phyloP scores from a whole-genome alignment of 53 echinoderm and acorn worm species.

The Luidia sarsii region DNA sequence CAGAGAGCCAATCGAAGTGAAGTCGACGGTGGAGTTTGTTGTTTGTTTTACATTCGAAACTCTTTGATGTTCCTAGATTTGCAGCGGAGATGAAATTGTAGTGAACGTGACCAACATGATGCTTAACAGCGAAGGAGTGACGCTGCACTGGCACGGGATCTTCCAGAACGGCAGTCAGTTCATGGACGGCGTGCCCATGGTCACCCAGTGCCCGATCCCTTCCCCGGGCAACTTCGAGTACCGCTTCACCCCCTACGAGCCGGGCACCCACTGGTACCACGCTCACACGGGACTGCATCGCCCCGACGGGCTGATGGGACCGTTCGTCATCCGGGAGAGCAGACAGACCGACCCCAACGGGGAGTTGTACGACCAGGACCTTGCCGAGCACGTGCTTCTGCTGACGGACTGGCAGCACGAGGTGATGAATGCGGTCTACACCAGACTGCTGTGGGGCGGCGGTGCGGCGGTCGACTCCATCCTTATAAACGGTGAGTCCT shows the following conservation, averaged over 20 bases:
- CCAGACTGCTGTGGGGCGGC: conserved; percentile 1
- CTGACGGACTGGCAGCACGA: conserved; percentile 45
- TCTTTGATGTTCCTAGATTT: conserved; percentile 39
- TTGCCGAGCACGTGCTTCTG: conserved; percentile 10
- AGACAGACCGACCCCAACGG: neutral
- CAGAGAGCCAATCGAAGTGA: too few relatives aligned
- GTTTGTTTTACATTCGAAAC: neutral
- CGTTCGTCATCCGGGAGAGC: conserved; percentile 38
- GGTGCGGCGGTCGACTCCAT: conserved; percentile 8
- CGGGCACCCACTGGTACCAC: conserved; percentile 49
- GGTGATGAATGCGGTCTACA: neutral
- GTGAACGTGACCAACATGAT: conserved; percentile 34
- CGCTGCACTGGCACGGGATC: conserved; percentile 53
- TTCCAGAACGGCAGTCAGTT: conserved; percentile 19
- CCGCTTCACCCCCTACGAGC: conserved; percentile 1
- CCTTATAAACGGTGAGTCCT: conserved; percentile 35
- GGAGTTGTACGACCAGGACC: conserved; percentile 36
- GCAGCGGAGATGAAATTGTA: conserved; percentile 41
- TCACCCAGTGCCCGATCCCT: conserved; percentile 56
- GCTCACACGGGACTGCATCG: conserved; percentile 43
- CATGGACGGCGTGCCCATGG: conserved; percentile 54
- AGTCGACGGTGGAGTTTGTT: too few relatives aligned
- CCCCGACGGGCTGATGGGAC: conserved; percentile 39
- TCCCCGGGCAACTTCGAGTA: conserved; percentile 28
- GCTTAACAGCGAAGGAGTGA: neutral